phyloP scores from a whole-genome alignment of 2,113 vertebrate species.

The Semicossyphus pulcher region DNA sequence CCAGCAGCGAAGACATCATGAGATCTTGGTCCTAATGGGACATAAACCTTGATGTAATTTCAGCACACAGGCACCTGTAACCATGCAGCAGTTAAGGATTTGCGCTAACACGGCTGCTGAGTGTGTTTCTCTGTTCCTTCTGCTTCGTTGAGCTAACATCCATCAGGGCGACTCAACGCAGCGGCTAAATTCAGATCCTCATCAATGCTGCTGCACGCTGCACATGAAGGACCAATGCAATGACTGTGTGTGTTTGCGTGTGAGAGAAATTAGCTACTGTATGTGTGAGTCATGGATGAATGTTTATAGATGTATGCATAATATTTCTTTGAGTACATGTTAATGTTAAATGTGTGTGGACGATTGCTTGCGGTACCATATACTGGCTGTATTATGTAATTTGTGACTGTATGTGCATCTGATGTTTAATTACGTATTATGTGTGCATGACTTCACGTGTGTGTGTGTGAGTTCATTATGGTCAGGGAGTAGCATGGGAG shows the following conservation, averaged over 20 bases:
- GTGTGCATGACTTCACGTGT: slow-evolving; percentile 24
- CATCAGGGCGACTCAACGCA: slow-evolving; percentile 17
- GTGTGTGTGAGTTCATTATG: slow-evolving; percentile 23
- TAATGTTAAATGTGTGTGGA: slow-evolving; percentile 1
- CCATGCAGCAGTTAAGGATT: slow-evolving; percentile 31
- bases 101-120: slow-evolving; percentile 58
- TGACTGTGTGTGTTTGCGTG: background rate
- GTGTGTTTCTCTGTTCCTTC: slow-evolving; percentile 66
- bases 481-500: slow-evolving; percentile 22
- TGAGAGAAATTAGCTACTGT: background rate
- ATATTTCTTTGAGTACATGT: slow-evolving; percentile 1
- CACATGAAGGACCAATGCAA: slow-evolving; percentile 20
- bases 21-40: too few species aligned
- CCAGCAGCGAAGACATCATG: too few species aligned
- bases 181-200: slow-evolving; percentile 54
- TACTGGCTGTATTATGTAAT: slow-evolving; percentile 24
- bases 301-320: slow-evolving; percentile 8
- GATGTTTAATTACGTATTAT: slow-evolving; percentile 21
- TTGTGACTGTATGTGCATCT: slow-evolving; percentile 9
- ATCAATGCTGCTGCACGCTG: slow-evolving; percentile 27
- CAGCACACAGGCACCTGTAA: slow-evolving; percentile 24
- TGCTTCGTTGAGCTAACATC: slow-evolving; percentile 60
- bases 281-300: slow-evolving; percentile 20
- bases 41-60: slow-evolving; percentile 5
- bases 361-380: slow-evolving; percentile 12